Percentiles rank a stretch among this genome's conserved stretches.
phyloP scores from a whole-genome alignment of 2,888 invertebrate species.

The Drosophila neutralis region DNA sequence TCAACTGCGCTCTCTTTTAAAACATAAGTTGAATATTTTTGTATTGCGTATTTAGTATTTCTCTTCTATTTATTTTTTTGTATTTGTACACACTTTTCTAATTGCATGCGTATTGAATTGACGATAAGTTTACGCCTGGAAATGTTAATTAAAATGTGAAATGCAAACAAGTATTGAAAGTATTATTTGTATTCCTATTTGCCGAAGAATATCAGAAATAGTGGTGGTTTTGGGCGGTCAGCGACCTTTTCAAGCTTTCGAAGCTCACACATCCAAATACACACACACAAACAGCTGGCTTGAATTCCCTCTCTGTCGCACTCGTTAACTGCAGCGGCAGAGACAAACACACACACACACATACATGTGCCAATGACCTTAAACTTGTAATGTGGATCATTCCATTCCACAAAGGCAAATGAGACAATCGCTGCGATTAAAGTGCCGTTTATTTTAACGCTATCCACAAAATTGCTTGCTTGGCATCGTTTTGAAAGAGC shows the following conservation, averaged over 20 bases:
- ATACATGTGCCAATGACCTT: conserved; percentile 53
- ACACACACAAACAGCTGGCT: conserved; percentile 18
- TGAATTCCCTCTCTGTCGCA: conserved; percentile 16
- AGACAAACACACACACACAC: conserved; percentile 6
- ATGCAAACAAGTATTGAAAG: conserved; percentile 47
- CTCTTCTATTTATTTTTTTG: conserved; percentile 20
- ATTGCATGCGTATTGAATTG: conserved; percentile 72
- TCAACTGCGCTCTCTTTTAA: conserved; percentile 28
- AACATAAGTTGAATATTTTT: conserved; percentile 51
- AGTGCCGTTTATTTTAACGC: conserved; percentile 62
- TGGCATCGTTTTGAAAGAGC: conserved; percentile 35
- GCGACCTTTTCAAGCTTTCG: conserved; percentile 43
- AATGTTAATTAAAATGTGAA: conserved; percentile 81
- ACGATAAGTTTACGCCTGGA: conserved; percentile 68
- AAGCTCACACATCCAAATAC: conserved; percentile 9
- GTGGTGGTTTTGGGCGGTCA: conserved; percentile 32
- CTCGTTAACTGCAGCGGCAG: conserved; percentile 31
- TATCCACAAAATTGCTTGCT: conserved; percentile 49
- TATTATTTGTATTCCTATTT: conserved; percentile 12
- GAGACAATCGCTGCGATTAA: conserved; percentile 58
- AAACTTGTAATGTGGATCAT: conserved; percentile 52
- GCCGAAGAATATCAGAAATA: background rate
- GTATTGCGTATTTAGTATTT: conserved; percentile 28
- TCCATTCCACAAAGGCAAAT: conserved; percentile 50
- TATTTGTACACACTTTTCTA: conserved; percentile 60